A percentile compares a stretch with the other conserved stretches of the same genome.
Conservation (phyloP, 2,888 invertebrate species). For the Congeria kusceri region DNA sequence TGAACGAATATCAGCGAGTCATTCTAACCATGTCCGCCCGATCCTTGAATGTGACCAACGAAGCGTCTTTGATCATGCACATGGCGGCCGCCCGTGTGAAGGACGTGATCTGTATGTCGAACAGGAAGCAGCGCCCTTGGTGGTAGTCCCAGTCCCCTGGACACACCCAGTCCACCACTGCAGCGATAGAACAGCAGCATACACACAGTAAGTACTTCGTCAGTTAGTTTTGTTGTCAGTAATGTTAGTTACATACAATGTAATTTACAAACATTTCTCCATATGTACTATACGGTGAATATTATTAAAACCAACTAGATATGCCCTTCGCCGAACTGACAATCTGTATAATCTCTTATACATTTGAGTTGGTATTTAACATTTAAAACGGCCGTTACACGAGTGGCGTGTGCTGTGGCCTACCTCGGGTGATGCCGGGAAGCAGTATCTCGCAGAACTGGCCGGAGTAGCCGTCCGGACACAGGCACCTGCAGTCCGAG, state of each 20-base stretch:
- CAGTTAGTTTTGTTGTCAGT: too few species aligned
- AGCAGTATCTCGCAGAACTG: conserved; percentile 61
- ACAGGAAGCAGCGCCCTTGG: conserved; percentile 56
- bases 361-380: too few species aligned
- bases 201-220: too few species aligned
- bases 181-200: conserved; percentile 10
- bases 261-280: too few species aligned
- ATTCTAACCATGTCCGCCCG: conserved; percentile 46
- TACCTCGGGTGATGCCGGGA: conserved; percentile 64
- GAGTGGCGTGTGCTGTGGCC: too few species aligned
- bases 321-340: too few species aligned
- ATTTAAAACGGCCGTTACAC: too few species aligned
- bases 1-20: not conserved
- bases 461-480: conserved; percentile 66
- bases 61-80: conserved; percentile 39
- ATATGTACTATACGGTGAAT: too few species aligned
- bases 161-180: conserved; percentile 65
- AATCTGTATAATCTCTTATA: too few species aligned
- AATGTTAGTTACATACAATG: too few species aligned
- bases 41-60: conserved; percentile 48
- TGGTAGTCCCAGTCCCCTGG: conserved; percentile 58
- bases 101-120: conserved; percentile 18
- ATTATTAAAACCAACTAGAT: too few species aligned
- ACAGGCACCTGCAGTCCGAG: conserved; percentile 62
- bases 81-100: conserved; percentile 35